Percentiles rank a stretch among this genome's conserved stretches.
These are phyloP conservation scores for Philaenus spumarius DNA, from an alignment of 1,140 invertebrate genomes.

Conservation along the genomic window DNA sequence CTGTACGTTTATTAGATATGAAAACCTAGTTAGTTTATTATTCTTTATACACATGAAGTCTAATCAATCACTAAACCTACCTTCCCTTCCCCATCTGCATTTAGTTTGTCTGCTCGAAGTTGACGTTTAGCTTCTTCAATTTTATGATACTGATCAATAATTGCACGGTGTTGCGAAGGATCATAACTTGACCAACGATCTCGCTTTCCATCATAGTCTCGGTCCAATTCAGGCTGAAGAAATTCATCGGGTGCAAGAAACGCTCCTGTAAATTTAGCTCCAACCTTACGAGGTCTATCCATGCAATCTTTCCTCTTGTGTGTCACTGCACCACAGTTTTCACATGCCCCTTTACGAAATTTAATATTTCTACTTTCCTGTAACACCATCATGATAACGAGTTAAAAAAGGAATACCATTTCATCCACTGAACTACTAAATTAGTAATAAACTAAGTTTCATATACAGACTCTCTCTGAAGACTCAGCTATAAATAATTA, in stretches of 20 bases:
- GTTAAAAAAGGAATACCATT: too few relatives aligned
- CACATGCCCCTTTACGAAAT: slow-evolving; percentile 93
- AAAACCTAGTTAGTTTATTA: too few relatives aligned
- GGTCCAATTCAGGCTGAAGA: slow-evolving; percentile 64
- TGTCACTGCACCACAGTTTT: slow-evolving; percentile 97
- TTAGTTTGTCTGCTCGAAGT: slow-evolving; percentile 78
- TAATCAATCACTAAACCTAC: slow-evolving; percentile 17
- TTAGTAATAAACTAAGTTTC: too few relatives aligned
- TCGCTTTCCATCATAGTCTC: slow-evolving; percentile 91
- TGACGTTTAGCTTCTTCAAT: slow-evolving; percentile 84
- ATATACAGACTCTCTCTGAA: too few relatives aligned
- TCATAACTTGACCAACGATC: slow-evolving; percentile 98
- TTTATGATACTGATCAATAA: slow-evolving; percentile 89
- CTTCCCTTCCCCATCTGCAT: slow-evolving; percentile 42
- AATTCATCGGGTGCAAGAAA: slow-evolving; percentile 90
- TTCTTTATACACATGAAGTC: too few relatives aligned
- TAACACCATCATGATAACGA: too few relatives aligned
- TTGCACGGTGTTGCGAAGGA: slow-evolving; percentile 75
- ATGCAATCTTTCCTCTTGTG: slow-evolving; percentile 97
- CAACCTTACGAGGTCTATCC: slow-evolving; percentile 87
- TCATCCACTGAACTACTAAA: too few relatives aligned
- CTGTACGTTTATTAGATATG: too few relatives aligned
- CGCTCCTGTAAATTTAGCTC: slow-evolving; percentile 78
- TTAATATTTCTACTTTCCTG: slow-evolving; percentile 50
- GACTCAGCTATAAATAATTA: too few relatives aligned